Evolutionary conservation across 1,140 invertebrate genomes (phyloP).

Genomic region (Xylocopa sonorina): DNA sequence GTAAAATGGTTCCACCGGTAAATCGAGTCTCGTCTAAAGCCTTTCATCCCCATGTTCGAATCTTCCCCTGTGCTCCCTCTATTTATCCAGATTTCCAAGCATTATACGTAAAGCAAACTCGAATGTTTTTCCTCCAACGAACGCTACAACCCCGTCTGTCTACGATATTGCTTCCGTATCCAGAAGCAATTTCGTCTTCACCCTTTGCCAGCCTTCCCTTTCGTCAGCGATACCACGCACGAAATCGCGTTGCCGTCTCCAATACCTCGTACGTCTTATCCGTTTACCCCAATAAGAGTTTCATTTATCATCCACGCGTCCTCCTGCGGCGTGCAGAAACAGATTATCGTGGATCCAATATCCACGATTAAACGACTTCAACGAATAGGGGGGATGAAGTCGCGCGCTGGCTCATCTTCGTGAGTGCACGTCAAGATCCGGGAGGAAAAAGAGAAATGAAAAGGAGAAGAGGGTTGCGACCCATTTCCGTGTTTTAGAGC

Average conservation of each 20-base stretch:
- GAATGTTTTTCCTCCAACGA: conserved; percentile 3
- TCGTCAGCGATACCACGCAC: neutral
- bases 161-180: conserved; percentile 41
- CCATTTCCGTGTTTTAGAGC: conserved; percentile 42
- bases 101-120: conserved; percentile 35
- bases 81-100: conserved; percentile 26
- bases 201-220: neutral
- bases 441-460: neutral
- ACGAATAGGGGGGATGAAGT: neutral
- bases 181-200: conserved; percentile 42
- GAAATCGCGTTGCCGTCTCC: neutral
- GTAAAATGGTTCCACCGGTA: no score
- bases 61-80: neutral
- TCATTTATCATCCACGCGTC: no score
- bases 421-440: conserved; percentile 34
- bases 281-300: neutral
- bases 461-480: conserved; percentile 9
- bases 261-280: neutral
- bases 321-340: no score
- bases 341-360: neutral
- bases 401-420: conserved; percentile 14
- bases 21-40: neutral
- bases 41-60: neutral
- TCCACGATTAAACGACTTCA: neutral
- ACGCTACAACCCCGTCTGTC: conserved; percentile 1